These are phyloP conservation scores for Schlechtendalia chinensis DNA, from an alignment of 1,140 invertebrate genomes.

Conservation along the genomic window DNA sequence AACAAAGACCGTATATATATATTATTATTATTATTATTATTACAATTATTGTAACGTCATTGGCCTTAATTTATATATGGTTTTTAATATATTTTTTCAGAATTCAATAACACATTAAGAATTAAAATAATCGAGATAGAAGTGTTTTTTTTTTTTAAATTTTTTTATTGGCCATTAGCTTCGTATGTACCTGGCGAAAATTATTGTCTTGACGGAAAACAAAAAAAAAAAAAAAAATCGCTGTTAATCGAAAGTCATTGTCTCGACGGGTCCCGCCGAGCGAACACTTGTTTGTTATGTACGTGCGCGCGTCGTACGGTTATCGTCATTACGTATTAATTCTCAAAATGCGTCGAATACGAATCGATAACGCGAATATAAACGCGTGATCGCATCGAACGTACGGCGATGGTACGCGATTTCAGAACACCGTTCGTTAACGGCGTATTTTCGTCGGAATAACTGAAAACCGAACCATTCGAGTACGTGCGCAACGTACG, in stretches of 20 bases:
- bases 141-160: background rate
- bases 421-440: too few relatives aligned
- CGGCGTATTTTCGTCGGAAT: too few relatives aligned
- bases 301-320: too few relatives aligned
- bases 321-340: too few relatives aligned
- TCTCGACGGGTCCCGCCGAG: background rate
- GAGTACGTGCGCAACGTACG: background rate
- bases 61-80: slow-evolving; percentile 3
- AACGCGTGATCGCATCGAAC: too few relatives aligned
- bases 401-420: too few relatives aligned
- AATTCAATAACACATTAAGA: background rate
- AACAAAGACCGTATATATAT: background rate
- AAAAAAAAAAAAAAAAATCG: background rate
- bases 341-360: too few relatives aligned
- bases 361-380: too few relatives aligned
- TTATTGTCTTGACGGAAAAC: too few relatives aligned
- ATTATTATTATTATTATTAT: too few relatives aligned
- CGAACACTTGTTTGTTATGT: background rate
- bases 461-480: background rate
- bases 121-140: background rate
- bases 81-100: background rate
- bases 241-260: background rate
- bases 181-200: background rate
- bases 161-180: too few relatives aligned
- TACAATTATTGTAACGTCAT: slow-evolving; percentile 5